phyloP scores from a whole-genome alignment of 2,888 invertebrate species.

The Stenolophus ochropezus region DNA sequence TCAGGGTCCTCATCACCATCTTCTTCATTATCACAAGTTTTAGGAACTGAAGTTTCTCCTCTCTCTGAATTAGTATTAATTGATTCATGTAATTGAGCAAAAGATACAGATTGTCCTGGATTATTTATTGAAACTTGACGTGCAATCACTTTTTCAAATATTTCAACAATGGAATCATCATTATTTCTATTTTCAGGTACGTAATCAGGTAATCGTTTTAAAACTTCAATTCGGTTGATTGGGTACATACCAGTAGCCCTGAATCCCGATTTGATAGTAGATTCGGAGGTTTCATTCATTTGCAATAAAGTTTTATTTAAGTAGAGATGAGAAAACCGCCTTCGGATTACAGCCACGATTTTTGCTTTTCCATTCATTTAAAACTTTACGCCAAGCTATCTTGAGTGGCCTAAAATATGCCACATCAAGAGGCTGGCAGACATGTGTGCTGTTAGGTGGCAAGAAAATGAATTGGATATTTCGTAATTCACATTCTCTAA shows the following conservation, averaged over 20 bases:
- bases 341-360: neutral
- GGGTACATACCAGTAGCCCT: slow-evolving; percentile 6
- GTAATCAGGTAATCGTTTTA: neutral
- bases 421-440: slow-evolving; percentile 65
- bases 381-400: slow-evolving; percentile 59
- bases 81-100: too few relatives aligned
- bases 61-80: too few relatives aligned
- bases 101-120: too few relatives aligned
- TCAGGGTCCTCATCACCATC: too few relatives aligned
- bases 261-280: neutral
- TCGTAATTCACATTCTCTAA: slow-evolving; percentile 65
- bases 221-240: neutral
- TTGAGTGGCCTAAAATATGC: slow-evolving; percentile 63
- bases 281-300: neutral
- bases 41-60: too few relatives aligned
- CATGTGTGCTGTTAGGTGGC: slow-evolving; percentile 65
- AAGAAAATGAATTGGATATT: slow-evolving; percentile 66
- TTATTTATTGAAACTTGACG: neutral
- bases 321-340: neutral
- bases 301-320: neutral
- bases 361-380: neutral
- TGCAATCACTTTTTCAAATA: neutral
- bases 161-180: neutral
- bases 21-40: too few relatives aligned
- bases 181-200: neutral